Percentiles rank a stretch among this genome's conserved stretches.
These are phyloP conservation scores for Xenus cinereus DNA, from an alignment of 2,113 vertebrate genomes.

Conservation along the genomic window DNA sequence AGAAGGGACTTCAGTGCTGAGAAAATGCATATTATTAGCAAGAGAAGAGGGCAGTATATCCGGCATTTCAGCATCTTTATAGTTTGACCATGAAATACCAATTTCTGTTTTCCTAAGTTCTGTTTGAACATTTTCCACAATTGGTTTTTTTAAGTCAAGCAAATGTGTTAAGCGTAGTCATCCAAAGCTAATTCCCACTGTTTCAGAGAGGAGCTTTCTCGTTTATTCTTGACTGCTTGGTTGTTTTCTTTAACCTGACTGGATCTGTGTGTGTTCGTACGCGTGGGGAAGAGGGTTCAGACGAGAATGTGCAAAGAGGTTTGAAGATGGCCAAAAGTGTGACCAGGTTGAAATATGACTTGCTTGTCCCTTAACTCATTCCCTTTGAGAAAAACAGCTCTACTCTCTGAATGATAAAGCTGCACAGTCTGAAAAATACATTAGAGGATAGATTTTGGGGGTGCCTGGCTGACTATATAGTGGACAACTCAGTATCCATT, in stretches of 20 bases:
- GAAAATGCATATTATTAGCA: neutral
- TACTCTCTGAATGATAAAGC: neutral
- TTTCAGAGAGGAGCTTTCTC: neutral
- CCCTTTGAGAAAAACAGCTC: neutral
- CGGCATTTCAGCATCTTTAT: neutral
- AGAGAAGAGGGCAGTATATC: neutral
- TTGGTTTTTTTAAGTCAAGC: neutral
- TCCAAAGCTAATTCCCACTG: neutral
- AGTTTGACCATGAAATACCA: neutral
- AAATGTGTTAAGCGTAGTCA: neutral
- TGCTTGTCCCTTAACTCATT: neutral
- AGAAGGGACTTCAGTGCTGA: neutral
- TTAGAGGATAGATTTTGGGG: neutral
- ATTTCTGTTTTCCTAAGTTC: neutral
- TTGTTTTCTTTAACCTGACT: neutral
- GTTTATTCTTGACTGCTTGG: neutral
- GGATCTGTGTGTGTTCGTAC: neutral
- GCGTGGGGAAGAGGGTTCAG: neutral
- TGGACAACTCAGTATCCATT: neutral
- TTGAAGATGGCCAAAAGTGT: neutral
- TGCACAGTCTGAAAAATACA: neutral
- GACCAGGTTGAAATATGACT: neutral
- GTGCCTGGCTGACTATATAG: neutral
- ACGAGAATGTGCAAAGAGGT: neutral
- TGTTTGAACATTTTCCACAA: accelerated